Evolutionary conservation across 2,797 vertebrate species (phyloP).

Genomic region (Lutjanus campechanus): DNA sequence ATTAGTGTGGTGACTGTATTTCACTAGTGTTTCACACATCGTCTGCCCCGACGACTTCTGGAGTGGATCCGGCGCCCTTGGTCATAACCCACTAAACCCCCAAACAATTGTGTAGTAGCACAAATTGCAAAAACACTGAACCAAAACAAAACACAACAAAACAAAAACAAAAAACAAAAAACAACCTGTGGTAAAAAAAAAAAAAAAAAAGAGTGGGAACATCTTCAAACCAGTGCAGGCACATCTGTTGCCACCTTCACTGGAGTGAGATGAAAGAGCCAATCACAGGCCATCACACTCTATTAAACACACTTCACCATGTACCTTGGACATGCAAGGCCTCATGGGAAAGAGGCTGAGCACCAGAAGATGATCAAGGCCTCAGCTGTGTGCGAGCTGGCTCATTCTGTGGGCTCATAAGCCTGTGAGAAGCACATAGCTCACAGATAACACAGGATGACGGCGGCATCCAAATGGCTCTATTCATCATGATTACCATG

Average conservation of each 20-base stretch:
- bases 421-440: slow-evolving; percentile 51
- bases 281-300: slow-evolving; percentile 27
- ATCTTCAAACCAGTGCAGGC: slow-evolving; percentile 5
- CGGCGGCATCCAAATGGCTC: slow-evolving; percentile 71
- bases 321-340: slow-evolving; percentile 33
- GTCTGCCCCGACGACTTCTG: too few relatives aligned
- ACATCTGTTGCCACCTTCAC: slow-evolving; percentile 24
- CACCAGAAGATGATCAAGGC: slow-evolving; percentile 61
- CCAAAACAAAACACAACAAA: neutral
- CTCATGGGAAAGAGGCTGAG: slow-evolving; percentile 53
- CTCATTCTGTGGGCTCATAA: slow-evolving; percentile 66
- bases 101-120: neutral
- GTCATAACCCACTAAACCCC: too few relatives aligned
- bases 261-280: slow-evolving; percentile 22
- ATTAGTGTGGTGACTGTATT: too few relatives aligned
- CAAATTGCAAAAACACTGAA: neutral
- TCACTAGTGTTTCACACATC: too few relatives aligned
- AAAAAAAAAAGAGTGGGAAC: neutral
- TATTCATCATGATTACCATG: slow-evolving; percentile 75
- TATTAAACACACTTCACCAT: slow-evolving; percentile 34
- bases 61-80: too few relatives aligned
- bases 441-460: slow-evolving; percentile 61
- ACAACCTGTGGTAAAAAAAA: neutral
- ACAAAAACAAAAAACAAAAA: neutral
- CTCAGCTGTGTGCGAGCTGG: slow-evolving; percentile 70